Evolutionary conservation across 2,113 vertebrate species (phyloP).

Genomic region (Xyliphius kryptos): DNA sequence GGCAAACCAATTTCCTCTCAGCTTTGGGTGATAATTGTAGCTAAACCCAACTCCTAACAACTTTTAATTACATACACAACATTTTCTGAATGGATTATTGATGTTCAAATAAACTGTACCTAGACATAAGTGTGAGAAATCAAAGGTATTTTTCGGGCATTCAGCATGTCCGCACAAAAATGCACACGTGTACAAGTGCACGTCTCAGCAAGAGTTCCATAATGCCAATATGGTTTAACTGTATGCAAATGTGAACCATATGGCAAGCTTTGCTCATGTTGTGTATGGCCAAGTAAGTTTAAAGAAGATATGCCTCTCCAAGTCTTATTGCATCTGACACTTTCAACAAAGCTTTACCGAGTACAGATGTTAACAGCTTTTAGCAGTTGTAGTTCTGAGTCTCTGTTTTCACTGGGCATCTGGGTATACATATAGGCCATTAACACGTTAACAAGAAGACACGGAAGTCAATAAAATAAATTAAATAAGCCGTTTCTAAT

Average conservation of each 20-base stretch:
- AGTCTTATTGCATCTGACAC: constrained; percentile 47
- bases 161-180: constrained; percentile 5
- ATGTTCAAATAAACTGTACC: too few species aligned
- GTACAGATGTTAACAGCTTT: constrained; percentile 52
- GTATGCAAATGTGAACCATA: constrained; percentile 26
- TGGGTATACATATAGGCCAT: too few species aligned
- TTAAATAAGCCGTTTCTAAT: constrained; percentile 1
- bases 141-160: constrained; percentile 12
- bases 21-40: too few species aligned
- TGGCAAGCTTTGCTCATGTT: constrained; percentile 13
- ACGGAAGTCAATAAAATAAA: too few species aligned
- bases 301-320: constrained; percentile 35
- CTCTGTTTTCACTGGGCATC: too few species aligned
- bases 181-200: background rate
- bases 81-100: too few species aligned
- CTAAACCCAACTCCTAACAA: too few species aligned
- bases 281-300: constrained; percentile 17
- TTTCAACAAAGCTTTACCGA: constrained; percentile 44
- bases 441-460: too few species aligned
- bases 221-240: constrained; percentile 13
- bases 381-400: constrained; percentile 49
- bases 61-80: too few species aligned
- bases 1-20: too few species aligned
- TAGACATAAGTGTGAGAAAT: constrained; percentile 29
- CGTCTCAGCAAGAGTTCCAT: background rate